These are phyloP conservation scores for Ophonus ardosiacus DNA, from an alignment of 2,888 invertebrate species.

Conservation along the genomic window DNA sequence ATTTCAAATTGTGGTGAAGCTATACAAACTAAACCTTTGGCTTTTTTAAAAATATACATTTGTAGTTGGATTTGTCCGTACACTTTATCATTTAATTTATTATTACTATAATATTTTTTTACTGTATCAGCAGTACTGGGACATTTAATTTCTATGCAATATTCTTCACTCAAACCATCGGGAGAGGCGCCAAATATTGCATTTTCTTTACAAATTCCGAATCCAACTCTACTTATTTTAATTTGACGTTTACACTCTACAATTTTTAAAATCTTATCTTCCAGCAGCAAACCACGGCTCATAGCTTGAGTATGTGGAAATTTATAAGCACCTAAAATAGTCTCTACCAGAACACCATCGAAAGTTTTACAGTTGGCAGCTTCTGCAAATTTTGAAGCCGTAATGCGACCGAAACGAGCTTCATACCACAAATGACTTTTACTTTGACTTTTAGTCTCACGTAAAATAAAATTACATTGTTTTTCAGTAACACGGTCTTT, in stretches of 20 bases:
- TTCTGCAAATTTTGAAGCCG: background rate
- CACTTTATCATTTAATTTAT: background rate
- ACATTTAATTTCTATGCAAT: background rate
- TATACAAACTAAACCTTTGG: no score
- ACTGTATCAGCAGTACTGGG: background rate
- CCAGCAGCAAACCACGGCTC: background rate
- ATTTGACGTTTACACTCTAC: background rate
- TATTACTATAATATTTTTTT: background rate
- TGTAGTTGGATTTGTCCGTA: no score
- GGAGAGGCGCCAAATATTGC: background rate
- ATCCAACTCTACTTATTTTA: background rate
- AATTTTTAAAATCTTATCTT: background rate
- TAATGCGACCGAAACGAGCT: background rate
- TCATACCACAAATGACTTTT: background rate
- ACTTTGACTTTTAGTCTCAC: background rate
- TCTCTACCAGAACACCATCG: background rate
- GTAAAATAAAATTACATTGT: background rate
- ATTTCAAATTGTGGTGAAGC: no score
- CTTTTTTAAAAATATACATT: no score
- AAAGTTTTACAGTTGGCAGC: background rate
- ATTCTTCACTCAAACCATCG: background rate
- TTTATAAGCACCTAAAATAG: conserved; percentile 10
- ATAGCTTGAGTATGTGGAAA: background rate
- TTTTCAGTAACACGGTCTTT: background rate
- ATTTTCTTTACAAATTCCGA: background rate